Evolutionary conservation across 2,113 vertebrate genomes (phyloP).

Genomic region (Eulemur rufifrons): DNA sequence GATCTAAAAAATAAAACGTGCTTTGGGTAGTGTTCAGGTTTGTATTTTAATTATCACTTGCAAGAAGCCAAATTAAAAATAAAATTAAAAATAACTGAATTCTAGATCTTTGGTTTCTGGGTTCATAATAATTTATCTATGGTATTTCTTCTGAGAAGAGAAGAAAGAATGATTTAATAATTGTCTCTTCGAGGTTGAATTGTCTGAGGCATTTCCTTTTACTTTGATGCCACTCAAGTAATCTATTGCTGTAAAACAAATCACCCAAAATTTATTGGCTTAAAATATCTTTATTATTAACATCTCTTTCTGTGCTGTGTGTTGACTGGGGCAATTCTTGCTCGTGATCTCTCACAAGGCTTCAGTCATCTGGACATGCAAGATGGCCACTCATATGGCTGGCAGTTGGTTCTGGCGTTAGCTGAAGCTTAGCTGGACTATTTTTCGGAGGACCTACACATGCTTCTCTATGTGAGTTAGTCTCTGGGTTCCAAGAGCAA

Average conservation of each 20-base stretch:
- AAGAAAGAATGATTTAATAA: neutral
- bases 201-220: neutral
- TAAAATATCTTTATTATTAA: neutral
- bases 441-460: neutral
- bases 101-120: neutral
- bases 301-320: neutral
- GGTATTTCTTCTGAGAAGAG: neutral
- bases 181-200: neutral
- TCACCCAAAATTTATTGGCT: neutral
- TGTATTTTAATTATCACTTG: constrained; percentile 29
- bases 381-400: neutral
- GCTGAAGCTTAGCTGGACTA: neutral
- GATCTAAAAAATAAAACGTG: neutral
- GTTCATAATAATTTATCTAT: neutral
- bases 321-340: neutral
- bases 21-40: neutral
- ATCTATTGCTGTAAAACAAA: neutral
- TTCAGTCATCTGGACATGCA: neutral
- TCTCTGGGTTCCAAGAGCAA: neutral
- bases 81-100: constrained; percentile 31
- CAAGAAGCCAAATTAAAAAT: constrained; percentile 53
- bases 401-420: neutral
- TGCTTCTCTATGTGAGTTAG: neutral
- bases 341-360: neutral
- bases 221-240: neutral